Conservation (phyloP, 2,113 vertebrate genomes). For the Monopterus albus region DNA sequence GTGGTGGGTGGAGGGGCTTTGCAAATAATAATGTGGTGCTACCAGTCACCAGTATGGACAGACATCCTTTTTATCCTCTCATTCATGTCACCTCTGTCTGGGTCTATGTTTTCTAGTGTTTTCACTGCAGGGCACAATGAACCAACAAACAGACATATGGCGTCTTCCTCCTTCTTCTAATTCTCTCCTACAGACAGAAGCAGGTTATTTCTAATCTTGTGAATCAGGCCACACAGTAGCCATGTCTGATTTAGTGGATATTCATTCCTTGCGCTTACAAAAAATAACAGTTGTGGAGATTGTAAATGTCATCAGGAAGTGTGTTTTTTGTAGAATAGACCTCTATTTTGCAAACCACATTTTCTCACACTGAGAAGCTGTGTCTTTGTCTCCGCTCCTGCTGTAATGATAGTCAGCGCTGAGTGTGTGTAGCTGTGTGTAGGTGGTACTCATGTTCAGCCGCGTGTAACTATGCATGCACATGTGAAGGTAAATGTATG, state of each 20-base stretch:
- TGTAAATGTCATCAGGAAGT: neutral
- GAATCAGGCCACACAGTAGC: constrained; percentile 13
- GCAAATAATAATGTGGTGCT: constrained; percentile 76
- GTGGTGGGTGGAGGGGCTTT: constrained; percentile 73
- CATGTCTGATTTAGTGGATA: constrained; percentile 16
- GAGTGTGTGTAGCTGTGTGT: constrained; percentile 19
- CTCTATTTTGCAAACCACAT: constrained; percentile 6
- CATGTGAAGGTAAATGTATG: neutral
- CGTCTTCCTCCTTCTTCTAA: neutral
- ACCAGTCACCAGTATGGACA: constrained; percentile 60
- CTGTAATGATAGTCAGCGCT: constrained; percentile 38
- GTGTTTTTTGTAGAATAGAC: neutral
- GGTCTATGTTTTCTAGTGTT: constrained; percentile 14
- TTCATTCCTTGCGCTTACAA: neutral
- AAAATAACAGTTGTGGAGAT: constrained; percentile 1
- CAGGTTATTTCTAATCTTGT: neutral
- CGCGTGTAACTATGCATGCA: constrained; percentile 15
- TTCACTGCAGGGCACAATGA: constrained; percentile 18
- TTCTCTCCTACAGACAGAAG: constrained; percentile 10
- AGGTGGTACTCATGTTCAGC: constrained; percentile 24
- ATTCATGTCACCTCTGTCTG: constrained; percentile 38
- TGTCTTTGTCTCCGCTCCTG: constrained; percentile 61
- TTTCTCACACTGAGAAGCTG: constrained; percentile 5
- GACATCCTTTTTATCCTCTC: constrained; percentile 44
- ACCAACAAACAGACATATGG: constrained; percentile 10